Conservation (phyloP, 2,113 vertebrate genomes). For the Menidia beryllina region DNA sequence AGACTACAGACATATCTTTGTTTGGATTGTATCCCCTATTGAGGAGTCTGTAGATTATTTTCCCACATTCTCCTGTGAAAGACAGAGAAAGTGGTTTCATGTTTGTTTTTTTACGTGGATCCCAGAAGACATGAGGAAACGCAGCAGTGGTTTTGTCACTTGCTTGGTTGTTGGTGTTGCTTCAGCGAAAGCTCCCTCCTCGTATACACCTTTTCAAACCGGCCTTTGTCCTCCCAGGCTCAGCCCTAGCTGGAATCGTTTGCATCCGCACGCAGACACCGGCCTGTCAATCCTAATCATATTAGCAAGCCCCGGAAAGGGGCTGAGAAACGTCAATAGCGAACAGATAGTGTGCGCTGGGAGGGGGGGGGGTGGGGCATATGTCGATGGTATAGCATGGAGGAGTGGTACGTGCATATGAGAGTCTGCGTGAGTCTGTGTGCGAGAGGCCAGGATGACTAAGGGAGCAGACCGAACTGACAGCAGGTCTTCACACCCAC, state of each 20-base stretch:
- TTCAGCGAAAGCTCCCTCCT: not conserved
- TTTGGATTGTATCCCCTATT: too few relatives aligned
- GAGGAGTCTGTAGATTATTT: too few relatives aligned
- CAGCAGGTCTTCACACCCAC: slow-evolving; percentile 77
- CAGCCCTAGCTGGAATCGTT: slow-evolving; percentile 10
- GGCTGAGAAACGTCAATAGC: slow-evolving; percentile 48
- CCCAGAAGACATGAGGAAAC: too few relatives aligned
- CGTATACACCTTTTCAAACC: too few relatives aligned
- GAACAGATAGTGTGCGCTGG: slow-evolving; percentile 21
- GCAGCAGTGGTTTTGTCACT: too few relatives aligned
- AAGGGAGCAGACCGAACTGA: slow-evolving; percentile 68
- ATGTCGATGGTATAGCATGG: slow-evolving; percentile 17
- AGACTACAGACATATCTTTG: too few relatives aligned
- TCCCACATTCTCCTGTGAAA: too few relatives aligned
- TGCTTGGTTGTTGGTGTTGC: not conserved
- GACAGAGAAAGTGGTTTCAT: too few relatives aligned
- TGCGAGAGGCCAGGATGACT: slow-evolving; percentile 40
- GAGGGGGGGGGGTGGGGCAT: not conserved
- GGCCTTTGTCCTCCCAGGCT: not conserved
- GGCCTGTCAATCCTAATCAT: slow-evolving; percentile 62
- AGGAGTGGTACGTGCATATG: slow-evolving; percentile 1
- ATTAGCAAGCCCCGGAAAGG: slow-evolving; percentile 47
- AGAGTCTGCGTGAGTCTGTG: slow-evolving; percentile 21
- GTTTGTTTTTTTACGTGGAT: too few relatives aligned
- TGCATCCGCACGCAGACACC: slow-evolving; percentile 20